Evolutionary conservation across 1,140 invertebrate genomes (phyloP).

Genomic region (Drosophila punjabiensis): DNA sequence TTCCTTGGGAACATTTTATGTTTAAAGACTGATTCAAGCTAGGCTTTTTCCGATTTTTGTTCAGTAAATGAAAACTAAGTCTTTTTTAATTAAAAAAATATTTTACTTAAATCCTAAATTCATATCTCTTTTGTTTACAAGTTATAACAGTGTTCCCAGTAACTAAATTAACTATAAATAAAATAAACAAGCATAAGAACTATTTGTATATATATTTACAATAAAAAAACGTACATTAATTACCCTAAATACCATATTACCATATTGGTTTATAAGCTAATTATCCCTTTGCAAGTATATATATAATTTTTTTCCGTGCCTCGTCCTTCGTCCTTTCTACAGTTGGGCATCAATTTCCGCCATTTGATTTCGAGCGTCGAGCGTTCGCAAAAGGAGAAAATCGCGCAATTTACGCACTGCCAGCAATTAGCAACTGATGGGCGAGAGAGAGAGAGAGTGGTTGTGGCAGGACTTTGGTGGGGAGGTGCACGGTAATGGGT

Average conservation of each 20-base stretch:
- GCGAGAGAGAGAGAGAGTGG: slow-evolving; percentile 29
- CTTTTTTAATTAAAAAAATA: too few species aligned
- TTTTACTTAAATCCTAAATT: too few species aligned
- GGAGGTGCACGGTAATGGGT: background rate
- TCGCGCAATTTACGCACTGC: slow-evolving; percentile 57
- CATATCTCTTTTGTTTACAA: too few species aligned
- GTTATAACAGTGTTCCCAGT: too few species aligned
- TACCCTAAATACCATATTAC: accelerated
- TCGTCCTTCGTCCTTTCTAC: background rate
- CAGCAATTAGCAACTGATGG: slow-evolving; percentile 48
- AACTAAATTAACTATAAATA: too few species aligned
- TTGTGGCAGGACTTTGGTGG: slow-evolving; percentile 1
- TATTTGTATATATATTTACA: background rate
- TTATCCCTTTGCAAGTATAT: too few species aligned
- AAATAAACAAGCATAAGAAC: too few species aligned
- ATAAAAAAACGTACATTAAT: background rate
- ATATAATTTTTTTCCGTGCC: background rate
- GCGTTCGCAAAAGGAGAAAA: slow-evolving; percentile 17
- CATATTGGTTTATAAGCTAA: background rate
- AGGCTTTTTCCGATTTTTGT: too few species aligned
- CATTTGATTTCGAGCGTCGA: slow-evolving; percentile 38
- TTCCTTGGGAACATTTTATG: too few species aligned
- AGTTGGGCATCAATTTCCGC: slow-evolving; percentile 30
- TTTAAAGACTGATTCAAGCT: too few species aligned
- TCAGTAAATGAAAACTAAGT: too few species aligned